Evolutionary conservation across 2,888 invertebrate species (phyloP), one percentile per base, ranked within the genome.

Genomic region (Molorchus minor): DNA sequence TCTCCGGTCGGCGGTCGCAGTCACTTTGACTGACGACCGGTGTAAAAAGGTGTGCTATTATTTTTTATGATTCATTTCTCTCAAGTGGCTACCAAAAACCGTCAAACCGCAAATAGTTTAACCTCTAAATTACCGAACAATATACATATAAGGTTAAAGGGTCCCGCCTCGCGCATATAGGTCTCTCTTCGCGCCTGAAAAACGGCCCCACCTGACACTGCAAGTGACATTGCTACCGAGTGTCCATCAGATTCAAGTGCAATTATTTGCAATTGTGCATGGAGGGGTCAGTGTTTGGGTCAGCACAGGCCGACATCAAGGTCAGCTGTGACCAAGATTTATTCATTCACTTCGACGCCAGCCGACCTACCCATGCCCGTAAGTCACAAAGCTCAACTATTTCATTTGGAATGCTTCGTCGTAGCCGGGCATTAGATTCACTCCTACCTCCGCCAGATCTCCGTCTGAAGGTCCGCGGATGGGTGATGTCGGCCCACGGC

Each of bases 211-310:
- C 63, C 63, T 63, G 56, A 41, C 20, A 35, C 55, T 49, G 36
- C 45, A 47, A 59, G 54, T 33, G 47, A 56, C 65, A 59, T 56
- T 61, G 33, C 51, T 41, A 53, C 54, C 16, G 16, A 46, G 56
- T 36, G 57, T 58, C 60, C 61, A 71, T 69, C 68, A 67, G 69
- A 71, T 73, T 70, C 73, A 71, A 73, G 73, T 77, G 75, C 72
- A 76, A 76, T 76, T 75, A 71, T 72, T 67, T 72, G 74, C 75
- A 76, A 76, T 75, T 77, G n/a, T n/a, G 76, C 76, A 75, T 70
- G 72, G 75, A 73, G 77, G 76, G 77, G 77, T 78, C 77, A 77
- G 75, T 78, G 77, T 75, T 76, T 78, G 78, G 78, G 78, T 78
- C 77, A 78, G 76, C 69, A 68, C 75, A 76, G 78, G 76, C 75